Conservation (phyloP, 2,888 invertebrate species). For the Poecilus cupreus region DNA sequence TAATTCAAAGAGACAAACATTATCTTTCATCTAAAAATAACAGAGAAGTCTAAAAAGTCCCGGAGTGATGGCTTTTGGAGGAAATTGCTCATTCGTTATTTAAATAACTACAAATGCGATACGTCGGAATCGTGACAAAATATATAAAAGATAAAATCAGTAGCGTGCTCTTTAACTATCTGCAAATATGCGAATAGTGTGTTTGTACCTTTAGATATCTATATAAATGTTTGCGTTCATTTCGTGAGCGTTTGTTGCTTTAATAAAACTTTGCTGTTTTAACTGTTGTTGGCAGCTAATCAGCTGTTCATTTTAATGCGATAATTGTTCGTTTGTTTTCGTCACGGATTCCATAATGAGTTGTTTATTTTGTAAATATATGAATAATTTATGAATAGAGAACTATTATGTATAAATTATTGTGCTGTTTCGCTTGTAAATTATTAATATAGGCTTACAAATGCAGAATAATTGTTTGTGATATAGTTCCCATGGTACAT, state of each 20-base stretch:
- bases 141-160: neutral
- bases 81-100: neutral
- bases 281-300: neutral
- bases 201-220: neutral
- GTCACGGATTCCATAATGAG: neutral
- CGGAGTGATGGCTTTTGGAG: too few species aligned
- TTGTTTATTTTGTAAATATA: slow-evolving; percentile 2
- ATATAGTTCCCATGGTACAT: too few species aligned
- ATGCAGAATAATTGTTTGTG: too few species aligned
- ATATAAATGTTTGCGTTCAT: neutral
- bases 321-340: neutral
- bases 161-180: neutral
- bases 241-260: neutral
- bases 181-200: neutral
- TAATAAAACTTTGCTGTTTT: neutral
- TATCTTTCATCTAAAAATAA: too few species aligned
- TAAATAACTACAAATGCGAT: neutral
- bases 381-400: too few species aligned
- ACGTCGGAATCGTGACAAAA: neutral
- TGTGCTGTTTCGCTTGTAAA: too few species aligned
- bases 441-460: too few species aligned
- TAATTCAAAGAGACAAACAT: too few species aligned
- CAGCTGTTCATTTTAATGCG: neutral
- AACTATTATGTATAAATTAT: too few species aligned
- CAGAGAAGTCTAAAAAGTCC: too few species aligned